Conservation (phyloP, 2,113 vertebrate species). For the Physeter macrocephalus region DNA sequence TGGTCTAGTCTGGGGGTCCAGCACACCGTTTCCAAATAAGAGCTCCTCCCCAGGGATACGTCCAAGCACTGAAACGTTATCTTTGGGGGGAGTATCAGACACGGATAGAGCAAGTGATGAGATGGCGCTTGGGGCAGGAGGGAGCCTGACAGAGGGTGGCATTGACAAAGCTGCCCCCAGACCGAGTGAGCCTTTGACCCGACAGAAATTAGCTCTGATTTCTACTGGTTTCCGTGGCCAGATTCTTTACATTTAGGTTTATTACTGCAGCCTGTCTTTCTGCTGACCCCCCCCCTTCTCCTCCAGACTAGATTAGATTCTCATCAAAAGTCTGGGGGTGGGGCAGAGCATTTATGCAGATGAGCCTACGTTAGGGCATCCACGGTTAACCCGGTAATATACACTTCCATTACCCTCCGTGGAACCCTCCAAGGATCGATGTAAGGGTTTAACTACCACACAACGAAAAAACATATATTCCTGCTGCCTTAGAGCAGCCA, state of each 20-base stretch:
- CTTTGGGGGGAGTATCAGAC: background rate
- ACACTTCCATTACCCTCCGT: slow-evolving; percentile 71
- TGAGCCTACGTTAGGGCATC: slow-evolving; percentile 59
- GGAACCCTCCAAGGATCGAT: slow-evolving; percentile 69
- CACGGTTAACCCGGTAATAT: slow-evolving; percentile 67
- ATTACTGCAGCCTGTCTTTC: background rate
- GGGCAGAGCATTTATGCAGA: slow-evolving; percentile 68
- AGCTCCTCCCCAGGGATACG: background rate
- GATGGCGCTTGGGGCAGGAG: background rate
- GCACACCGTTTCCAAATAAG: accelerated
- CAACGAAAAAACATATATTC: slow-evolving; percentile 77
- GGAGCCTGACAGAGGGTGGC: no score
- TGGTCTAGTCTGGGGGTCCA: background rate
- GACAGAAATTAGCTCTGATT: background rate
- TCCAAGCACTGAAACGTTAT: background rate
- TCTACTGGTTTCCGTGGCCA: background rate
- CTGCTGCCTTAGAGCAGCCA: slow-evolving; percentile 74
- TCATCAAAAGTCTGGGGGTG: slow-evolving; percentile 58
- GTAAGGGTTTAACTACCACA: slow-evolving; percentile 73
- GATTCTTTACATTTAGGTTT: background rate
- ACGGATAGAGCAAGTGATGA: background rate
- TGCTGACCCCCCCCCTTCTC: background rate
- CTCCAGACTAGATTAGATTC: slow-evolving; percentile 71
- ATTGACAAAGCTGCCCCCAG: background rate
- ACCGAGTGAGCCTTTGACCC: background rate